These are phyloP conservation scores for Catamblyrhynchus diadema DNA, from an alignment of 2,797 vertebrate species.

Conservation along the genomic window DNA sequence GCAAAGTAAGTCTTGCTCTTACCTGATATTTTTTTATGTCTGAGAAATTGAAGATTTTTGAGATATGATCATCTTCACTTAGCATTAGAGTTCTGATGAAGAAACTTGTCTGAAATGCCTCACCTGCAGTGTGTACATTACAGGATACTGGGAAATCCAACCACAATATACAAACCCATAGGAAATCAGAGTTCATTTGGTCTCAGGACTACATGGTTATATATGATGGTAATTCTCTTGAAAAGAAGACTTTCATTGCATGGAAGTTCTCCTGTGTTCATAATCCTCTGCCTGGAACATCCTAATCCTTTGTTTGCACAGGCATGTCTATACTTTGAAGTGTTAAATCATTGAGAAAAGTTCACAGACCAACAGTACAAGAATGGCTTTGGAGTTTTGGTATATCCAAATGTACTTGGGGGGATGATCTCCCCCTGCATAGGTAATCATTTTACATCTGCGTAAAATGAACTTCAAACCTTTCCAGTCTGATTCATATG, in stretches of 20 bases:
- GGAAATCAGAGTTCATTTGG: background rate
- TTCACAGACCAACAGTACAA: background rate
- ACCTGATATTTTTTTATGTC: background rate
- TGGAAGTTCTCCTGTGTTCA: background rate
- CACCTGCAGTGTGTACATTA: background rate
- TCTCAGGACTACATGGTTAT: background rate
- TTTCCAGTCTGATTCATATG: background rate
- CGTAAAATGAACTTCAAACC: background rate
- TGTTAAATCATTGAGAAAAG: background rate
- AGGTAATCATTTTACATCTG: background rate
- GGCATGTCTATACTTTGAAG: background rate
- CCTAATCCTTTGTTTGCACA: conserved; percentile 1
- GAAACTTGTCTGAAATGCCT: background rate
- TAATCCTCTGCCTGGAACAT: background rate
- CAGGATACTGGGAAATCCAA: background rate
- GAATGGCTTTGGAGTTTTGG: background rate
- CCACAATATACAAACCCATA: background rate
- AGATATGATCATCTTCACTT: background rate
- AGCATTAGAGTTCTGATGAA: background rate
- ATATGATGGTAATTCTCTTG: background rate
- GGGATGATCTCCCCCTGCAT: background rate
- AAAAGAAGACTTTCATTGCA: background rate
- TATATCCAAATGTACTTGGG: background rate
- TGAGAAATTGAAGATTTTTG: background rate
- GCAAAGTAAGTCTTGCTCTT: background rate